Base-by-base conservation (phyloP, 2,888 invertebrate genomes). In the Phengaris arion region DNA sequence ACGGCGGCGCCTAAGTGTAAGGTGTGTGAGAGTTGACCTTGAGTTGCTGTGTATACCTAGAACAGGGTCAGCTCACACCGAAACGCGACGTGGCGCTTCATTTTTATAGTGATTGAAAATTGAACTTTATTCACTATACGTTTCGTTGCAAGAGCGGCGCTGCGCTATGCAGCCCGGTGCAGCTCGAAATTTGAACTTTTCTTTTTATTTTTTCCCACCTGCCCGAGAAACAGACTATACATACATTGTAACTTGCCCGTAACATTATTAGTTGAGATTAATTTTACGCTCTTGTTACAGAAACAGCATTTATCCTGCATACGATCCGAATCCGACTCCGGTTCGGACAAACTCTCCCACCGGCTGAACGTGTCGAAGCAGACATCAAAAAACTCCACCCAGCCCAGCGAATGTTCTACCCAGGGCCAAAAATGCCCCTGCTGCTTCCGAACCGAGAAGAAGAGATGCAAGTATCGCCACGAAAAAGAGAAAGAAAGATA, bases 1-100 rank as follows among this genome's bases (percentile, higher is more conserved):
- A 95, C 95, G 82, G 95, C 95, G 70, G 94, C 95, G 78, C 92
- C 94, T 15, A 94, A 95, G 80, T 88, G 89, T 79, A 88, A 77
- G 81, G 95, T 94, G 89, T 94, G 77, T 81, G 3, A 48, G 0
- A 48, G 48, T 94, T 94, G 89, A 94, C 94, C 81, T 10, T n/a
- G 15, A 46, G 15, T 35, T 35, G 35, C 1, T 22, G 22, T 22
- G 22, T 22, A 22, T 35, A 35, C 35, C 35, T 35, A 35, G 0
- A 35, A 35, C 35, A 35, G 35, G 35, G 35, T 35, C 4, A 35
- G 35, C 4, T 35, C 4, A 35, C 4, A 35, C 35, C 4, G 35
- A 35, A 4, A 35, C 4, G 35, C 35, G 35, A 35, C 35, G 35
- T 35, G 35, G 4, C 4, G 3, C 35, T 35, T 2, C 35, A 3